Percentiles rank a stretch among this genome's conserved stretches.
These are phyloP conservation scores for Cirrhinus molitorella DNA, from an alignment of 2,797 vertebrate species.

Conservation along the genomic window DNA sequence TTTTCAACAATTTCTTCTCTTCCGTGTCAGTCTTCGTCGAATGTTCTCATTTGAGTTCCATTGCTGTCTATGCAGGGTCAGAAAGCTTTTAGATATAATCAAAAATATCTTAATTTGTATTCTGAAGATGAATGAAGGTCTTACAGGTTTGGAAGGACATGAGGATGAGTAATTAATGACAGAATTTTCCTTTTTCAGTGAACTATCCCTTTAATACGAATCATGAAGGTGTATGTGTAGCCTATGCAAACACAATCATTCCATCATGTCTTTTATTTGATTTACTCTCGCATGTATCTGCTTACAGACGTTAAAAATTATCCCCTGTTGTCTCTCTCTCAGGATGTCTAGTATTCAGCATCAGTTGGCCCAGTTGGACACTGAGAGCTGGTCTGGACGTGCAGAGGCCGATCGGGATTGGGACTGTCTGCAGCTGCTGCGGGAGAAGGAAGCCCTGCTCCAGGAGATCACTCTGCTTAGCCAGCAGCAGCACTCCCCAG, in stretches of 20 bases:
- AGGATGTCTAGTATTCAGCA: constrained; percentile 95
- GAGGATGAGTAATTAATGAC: too few relatives aligned
- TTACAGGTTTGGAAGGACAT: too few relatives aligned
- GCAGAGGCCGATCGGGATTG: constrained; percentile 94
- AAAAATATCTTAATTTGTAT: too few relatives aligned
- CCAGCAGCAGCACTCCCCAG: constrained; percentile 85
- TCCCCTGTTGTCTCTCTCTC: background rate
- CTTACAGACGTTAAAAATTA: background rate
- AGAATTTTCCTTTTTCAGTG: too few relatives aligned
- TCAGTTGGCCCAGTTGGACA: constrained; percentile 93
- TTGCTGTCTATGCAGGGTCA: too few relatives aligned
- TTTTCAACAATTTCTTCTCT: too few relatives aligned
- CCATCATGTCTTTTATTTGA: background rate
- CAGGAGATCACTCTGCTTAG: constrained; percentile 93
- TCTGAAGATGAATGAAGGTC: too few relatives aligned
- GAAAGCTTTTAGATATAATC: too few relatives aligned
- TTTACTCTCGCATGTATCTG: background rate
- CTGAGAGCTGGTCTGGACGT: constrained; percentile 93
- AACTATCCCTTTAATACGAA: background rate
- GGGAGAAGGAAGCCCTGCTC: constrained; percentile 95
- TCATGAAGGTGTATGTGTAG: background rate
- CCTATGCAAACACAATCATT: background rate
- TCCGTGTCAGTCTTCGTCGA: too few relatives aligned
- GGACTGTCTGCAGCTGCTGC: constrained; percentile 94
- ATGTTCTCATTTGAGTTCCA: too few relatives aligned